Evolutionary conservation across 1,140 invertebrate species (phyloP), one percentile per base, ranked within the genome.

Genomic region (Pinna nobilis): DNA sequence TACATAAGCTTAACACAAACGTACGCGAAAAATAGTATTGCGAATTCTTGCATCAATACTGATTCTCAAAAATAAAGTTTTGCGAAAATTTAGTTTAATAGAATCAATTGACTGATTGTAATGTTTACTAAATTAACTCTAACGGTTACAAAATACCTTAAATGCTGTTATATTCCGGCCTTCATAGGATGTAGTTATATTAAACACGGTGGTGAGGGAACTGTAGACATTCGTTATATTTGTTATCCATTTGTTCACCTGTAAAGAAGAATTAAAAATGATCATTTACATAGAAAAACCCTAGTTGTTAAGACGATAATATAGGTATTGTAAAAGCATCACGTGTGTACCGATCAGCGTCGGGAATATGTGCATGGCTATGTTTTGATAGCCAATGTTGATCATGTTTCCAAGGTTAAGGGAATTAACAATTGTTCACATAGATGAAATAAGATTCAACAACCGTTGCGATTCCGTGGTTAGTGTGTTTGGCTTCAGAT

Each of bases 131-230:
- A 44, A 44, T 11, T n/a, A 44, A 44, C 9, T 44, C 9, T 11
- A 11, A 44, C 9, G 39, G n/a, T 44, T 44, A 44, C n/a, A 44
- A 11, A 32, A 33, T 68, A 82, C 80, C 80, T 82, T 78, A 13
- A 83, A 67, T 3, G 53, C 78, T 7, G 18, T 39, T 6, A 83
- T 72, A 6, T 72, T 47, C 5, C 80, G 66, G 9, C 73, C 78
- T 64, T 82, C 78, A 35, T 69, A 78, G 3, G 82, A 78, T 20
- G 67, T 65, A n/a, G 77, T 70, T 32, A 83, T 76, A 39, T 55
- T 44, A 64, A 83, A 65, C 47, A 80, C n/a, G n/a, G 65, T 44
- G 13, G 63, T 57, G 6, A 76, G 49, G 9, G 65, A 30, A 15
- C 49, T 20, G 44, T 73, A 77, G 11, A 13, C 20, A 13, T 47